A percentile compares a stretch with the other conserved stretches of the same genome.
These are phyloP conservation scores for Tragelaphus oryx DNA, from an alignment of 2,797 vertebrate genomes.

Conservation along the genomic window DNA sequence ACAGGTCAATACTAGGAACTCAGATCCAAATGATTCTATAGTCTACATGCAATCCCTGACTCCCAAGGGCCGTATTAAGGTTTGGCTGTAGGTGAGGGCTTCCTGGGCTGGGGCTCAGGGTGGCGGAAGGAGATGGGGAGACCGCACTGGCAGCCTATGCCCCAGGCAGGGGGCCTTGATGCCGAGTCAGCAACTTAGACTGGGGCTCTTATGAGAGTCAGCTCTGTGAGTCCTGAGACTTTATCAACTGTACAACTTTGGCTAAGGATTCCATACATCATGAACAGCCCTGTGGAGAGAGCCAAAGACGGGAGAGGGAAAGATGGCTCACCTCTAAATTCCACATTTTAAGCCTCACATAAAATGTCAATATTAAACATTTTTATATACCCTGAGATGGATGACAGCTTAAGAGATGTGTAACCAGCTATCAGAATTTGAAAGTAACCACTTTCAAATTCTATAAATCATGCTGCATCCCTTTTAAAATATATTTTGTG, in stretches of 20 bases:
- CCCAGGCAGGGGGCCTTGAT: neutral
- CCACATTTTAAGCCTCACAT: neutral
- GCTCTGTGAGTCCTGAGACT: neutral
- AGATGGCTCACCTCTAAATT: neutral
- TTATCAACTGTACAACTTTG: neutral
- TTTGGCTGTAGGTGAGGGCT: neutral
- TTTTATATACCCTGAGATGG: neutral
- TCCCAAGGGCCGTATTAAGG: neutral
- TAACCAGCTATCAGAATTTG: neutral
- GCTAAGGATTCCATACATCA: neutral
- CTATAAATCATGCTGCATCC: neutral
- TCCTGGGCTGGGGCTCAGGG: neutral
- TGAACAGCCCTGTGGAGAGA: neutral
- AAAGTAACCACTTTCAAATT: neutral
- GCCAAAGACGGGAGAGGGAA: neutral
- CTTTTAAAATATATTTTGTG: neutral
- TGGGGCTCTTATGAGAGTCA: neutral
- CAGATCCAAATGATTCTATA: neutral
- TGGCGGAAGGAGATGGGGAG: neutral
- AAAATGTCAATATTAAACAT: neutral
- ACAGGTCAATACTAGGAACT: neutral
- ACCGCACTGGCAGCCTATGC: neutral
- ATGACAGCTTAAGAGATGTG: neutral
- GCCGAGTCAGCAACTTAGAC: neutral
- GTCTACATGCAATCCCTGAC: neutral